Conservation (phyloP, 1,140 invertebrate genomes). For the Galendromus occidentalis region DNA sequence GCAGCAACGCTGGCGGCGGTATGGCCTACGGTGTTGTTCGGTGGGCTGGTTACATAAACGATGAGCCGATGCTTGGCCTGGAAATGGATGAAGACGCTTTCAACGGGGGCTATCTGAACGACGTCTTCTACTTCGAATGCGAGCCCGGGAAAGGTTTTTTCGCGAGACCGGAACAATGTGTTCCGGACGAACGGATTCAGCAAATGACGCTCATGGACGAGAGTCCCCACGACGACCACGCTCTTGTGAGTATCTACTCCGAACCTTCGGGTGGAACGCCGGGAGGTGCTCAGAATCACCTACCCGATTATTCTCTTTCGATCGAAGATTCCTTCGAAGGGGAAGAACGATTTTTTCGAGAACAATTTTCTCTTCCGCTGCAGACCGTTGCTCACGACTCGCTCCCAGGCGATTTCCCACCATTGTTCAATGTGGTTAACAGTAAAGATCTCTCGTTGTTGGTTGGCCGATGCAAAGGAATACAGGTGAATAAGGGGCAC, state of each 20-base stretch:
- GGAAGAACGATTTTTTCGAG: background rate
- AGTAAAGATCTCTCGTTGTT: background rate
- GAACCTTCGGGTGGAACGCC: background rate
- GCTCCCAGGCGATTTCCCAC: constrained; percentile 2
- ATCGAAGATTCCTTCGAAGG: background rate
- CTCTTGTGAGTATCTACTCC: background rate
- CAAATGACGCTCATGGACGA: background rate
- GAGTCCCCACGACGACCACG: constrained; percentile 1
- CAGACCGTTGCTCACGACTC: background rate
- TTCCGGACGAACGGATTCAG: background rate
- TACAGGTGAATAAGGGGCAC: background rate
- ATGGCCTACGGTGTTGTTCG: background rate
- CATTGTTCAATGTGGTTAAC: background rate
- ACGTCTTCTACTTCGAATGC: background rate
- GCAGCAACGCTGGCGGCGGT: background rate
- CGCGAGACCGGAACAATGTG: background rate
- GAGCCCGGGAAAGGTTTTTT: background rate
- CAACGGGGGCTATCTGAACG: background rate
- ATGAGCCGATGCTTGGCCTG: background rate
- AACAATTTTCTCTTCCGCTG: background rate
- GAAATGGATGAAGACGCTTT: constrained; percentile 6
- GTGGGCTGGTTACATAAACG: background rate
- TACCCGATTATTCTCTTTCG: background rate
- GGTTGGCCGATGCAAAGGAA: constrained; percentile 1
- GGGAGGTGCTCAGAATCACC: background rate